Evolutionary conservation across 23 tunicate genomes (phyloP), one percentile per base, ranked within the genome.

Genomic region (Ciona savignyi): DNA sequence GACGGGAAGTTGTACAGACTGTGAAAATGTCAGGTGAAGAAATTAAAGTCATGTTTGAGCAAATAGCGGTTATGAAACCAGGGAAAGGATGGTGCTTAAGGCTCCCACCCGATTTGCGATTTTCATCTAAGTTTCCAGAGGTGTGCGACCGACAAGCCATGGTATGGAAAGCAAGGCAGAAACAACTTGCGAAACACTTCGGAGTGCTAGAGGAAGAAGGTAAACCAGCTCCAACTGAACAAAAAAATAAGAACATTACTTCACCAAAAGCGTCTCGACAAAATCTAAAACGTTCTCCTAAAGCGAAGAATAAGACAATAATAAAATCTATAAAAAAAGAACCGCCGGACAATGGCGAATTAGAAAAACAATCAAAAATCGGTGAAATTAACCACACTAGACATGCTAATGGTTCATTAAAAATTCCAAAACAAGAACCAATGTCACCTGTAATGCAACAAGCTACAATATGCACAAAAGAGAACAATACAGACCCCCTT

Each of bases 11-110:
- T 28, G 62, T 78, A 0, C 71, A 77, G 27, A 73, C 74, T n/a
- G 72, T 88, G 23, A 82, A 82, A 65, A 67, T 82, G 11, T 76
- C 96, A 29, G 64, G 88, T 35, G 96, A 88, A 4, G 96, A 88
- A 70, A 78, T 88, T 20, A 82, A 82, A 73, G 77, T 63, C 2
- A 82, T 88, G 25, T 69, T 88, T 27, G 88, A 88, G 23, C 69
- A 82, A 27, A 82, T 88, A 68, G 88, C 88, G 32, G 65, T 64
- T 68, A 82, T 88, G 88, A 68, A 79, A 60, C 29, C 74, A 0
- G 88, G 88, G 22, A 49, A 67, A 9, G 96, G 96, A 20, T 88
- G 96, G 96, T 56, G 32, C 30, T 62, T 88, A 33, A 76, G 86
- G 20, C 74, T 82, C 0, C 30, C 28, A 30, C 69, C 71, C 27